These are phyloP conservation scores for Chrysina gloriosa DNA, from an alignment of 2,888 invertebrate genomes.

Conservation along the genomic window DNA sequence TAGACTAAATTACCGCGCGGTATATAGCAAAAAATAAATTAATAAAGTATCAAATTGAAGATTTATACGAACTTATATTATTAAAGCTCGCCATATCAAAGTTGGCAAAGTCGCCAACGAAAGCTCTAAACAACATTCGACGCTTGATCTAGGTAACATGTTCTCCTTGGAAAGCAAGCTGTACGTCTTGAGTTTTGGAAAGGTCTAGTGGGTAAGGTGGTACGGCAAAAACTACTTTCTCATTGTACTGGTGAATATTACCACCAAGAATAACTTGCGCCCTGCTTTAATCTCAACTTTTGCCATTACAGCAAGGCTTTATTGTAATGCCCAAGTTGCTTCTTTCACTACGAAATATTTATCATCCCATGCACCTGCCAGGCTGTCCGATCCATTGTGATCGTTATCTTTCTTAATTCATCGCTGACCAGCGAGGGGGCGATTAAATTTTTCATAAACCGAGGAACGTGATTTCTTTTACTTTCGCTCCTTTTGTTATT, in stretches of 20 bases:
- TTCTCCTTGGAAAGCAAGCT: conserved; percentile 54
- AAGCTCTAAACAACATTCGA: conserved; percentile 50
- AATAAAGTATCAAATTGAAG: no score
- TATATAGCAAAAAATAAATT: no score
- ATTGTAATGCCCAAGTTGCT: conserved; percentile 61
- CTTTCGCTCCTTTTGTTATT: no score
- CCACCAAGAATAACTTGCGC: conserved; percentile 62
- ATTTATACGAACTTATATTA: neutral
- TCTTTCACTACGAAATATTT: conserved; percentile 60
- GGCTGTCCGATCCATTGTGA: conserved; percentile 27
- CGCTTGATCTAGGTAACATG: conserved; percentile 53
- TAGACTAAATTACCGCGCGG: no score
- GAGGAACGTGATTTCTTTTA: no score
- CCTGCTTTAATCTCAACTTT: conserved; percentile 63
- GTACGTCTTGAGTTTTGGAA: conserved; percentile 53
- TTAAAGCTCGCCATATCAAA: conserved; percentile 1
- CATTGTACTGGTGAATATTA: conserved; percentile 62
- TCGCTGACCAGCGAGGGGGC: neutral
- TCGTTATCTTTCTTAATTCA: conserved; percentile 23
- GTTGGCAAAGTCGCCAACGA: neutral
- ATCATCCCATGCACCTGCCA: conserved; percentile 57
- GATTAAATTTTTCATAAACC: no score
- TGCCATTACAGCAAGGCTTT: conserved; percentile 61
- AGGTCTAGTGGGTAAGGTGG: conserved; percentile 52
- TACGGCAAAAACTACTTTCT: conserved; percentile 60